Base-by-base conservation (phyloP, 2,113 vertebrate species). In the Tenrec ecaudatus region DNA sequence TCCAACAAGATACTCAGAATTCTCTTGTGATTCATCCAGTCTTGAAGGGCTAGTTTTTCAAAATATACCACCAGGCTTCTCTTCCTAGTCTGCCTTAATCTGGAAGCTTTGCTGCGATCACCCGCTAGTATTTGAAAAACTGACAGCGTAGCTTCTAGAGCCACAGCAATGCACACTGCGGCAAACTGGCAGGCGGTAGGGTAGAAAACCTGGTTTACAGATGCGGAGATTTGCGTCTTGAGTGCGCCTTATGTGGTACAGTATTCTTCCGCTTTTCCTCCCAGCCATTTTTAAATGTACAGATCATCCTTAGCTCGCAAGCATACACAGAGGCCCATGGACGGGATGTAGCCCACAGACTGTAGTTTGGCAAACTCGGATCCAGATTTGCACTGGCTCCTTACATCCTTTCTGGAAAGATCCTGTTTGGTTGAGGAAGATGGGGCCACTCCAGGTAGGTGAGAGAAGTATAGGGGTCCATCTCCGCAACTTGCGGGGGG, bases 291-390 rank as follows among this genome's bases (percentile, higher is more conserved):
- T 66, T 82, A 57, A 38, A 14, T 40, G 66, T 36, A 75, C 23
- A 87, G 71, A 29, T 7, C 12, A 3, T 25, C 40, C 31, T 36
- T 84, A 27, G 31, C 15, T 77, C 40, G 66, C 38, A 19, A 38
- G 20, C 6, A 0, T 43, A 58, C 23, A 23, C 23, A 25, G 23
- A 60, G 81, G 25, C n/a, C 4, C 0, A 1, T 38, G 7, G 11
- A 12, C 58, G 31, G 0, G 31, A 15, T 29, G 14, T 22, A 53
- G 47, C 47, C 47, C 47, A 53, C 47, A 10, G 47, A 53, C 47
- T 53, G 47, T 53, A 53, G 9, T 31, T 81, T 81, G 47, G 76
- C n/a, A 4, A 29, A 1, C 0, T 1, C 12, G 25, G 38, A 20
- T 27, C 19, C 19, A 71, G 36, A 78, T 12, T 16, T 62, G 14